Evolutionary conservation across 2,888 invertebrate genomes (phyloP).

Genomic region (Dasysyrphus albostriatus): DNA sequence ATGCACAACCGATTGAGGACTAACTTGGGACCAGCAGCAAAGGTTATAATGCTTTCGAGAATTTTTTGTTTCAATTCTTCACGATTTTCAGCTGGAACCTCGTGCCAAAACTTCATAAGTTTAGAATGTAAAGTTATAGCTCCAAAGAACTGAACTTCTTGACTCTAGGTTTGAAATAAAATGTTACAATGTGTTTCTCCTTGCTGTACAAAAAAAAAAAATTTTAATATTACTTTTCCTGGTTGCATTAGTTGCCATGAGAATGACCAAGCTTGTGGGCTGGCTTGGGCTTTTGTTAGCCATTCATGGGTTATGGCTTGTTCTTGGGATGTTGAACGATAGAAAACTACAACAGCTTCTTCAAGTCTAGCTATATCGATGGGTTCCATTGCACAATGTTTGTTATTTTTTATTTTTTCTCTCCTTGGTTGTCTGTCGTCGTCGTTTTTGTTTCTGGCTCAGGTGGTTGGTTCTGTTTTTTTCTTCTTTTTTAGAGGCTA

Average conservation of each 20-base stretch:
- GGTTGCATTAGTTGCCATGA: constrained; percentile 94
- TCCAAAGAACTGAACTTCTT: constrained; percentile 97
- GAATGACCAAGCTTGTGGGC: constrained; percentile 95
- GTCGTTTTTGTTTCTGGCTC: constrained; percentile 11
- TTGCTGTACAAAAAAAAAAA: not conserved
- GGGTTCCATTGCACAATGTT: constrained; percentile 78
- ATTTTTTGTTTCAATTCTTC: constrained; percentile 91
- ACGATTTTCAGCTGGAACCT: constrained; percentile 92
- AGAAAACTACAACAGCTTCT: constrained; percentile 83
- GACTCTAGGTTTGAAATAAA: constrained; percentile 86
- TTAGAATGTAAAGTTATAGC: constrained; percentile 95
- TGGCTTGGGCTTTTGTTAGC: constrained; percentile 93
- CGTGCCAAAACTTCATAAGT: constrained; percentile 93
- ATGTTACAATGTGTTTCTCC: not conserved
- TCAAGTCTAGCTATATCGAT: constrained; percentile 82
- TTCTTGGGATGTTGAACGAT: constrained; percentile 85
- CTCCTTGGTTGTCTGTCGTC: constrained; percentile 18
- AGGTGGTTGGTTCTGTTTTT: constrained; percentile 32
- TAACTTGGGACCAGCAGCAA: constrained; percentile 92
- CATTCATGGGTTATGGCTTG: constrained; percentile 92
- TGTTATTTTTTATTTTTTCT: constrained; percentile 35
- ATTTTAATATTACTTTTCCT: constrained; percentile 87
- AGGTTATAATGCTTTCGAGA: constrained; percentile 90
- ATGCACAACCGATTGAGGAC: constrained; percentile 94
- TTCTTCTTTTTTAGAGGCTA: constrained; percentile 43